Conservation (phyloP, 2,113 vertebrate species). For the Engystomops pustulosus region DNA sequence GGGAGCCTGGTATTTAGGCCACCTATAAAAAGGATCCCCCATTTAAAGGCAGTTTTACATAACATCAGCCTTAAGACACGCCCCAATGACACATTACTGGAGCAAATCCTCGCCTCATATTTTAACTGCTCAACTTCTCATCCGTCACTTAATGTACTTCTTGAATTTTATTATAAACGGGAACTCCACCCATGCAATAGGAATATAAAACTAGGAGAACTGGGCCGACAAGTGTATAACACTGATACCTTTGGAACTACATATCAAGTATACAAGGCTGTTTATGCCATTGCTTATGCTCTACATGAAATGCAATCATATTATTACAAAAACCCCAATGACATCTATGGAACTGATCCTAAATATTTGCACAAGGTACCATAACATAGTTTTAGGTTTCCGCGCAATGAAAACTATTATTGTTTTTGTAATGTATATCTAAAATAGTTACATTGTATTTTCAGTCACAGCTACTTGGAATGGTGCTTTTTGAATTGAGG, state of each 20-base stretch:
- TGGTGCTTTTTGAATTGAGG: too few relatives aligned
- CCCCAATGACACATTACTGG: neutral
- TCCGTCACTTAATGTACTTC: too few relatives aligned
- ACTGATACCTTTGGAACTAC: neutral
- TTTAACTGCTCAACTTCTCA: neutral
- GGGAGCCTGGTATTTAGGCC: neutral
- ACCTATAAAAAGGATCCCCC: neutral
- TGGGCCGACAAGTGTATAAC: neutral
- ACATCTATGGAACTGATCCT: neutral
- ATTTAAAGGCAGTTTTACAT: neutral
- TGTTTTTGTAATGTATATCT: too few relatives aligned
- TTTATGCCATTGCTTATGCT: neutral
- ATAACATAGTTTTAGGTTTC: too few relatives aligned
- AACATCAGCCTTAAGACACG: neutral
- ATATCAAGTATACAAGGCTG: neutral
- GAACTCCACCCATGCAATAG: neutral
- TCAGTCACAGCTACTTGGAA: too few relatives aligned
- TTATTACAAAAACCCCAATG: neutral
- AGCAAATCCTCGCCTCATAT: neutral
- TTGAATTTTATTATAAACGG: too few relatives aligned
- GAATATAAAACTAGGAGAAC: neutral
- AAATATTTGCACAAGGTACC: neutral
- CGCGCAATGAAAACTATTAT: too few relatives aligned
- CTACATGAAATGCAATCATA: neutral
- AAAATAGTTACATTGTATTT: too few relatives aligned